These are phyloP conservation scores for Bambusicola thoracicus DNA, from an alignment of 2,113 vertebrate genomes.

Conservation along the genomic window DNA sequence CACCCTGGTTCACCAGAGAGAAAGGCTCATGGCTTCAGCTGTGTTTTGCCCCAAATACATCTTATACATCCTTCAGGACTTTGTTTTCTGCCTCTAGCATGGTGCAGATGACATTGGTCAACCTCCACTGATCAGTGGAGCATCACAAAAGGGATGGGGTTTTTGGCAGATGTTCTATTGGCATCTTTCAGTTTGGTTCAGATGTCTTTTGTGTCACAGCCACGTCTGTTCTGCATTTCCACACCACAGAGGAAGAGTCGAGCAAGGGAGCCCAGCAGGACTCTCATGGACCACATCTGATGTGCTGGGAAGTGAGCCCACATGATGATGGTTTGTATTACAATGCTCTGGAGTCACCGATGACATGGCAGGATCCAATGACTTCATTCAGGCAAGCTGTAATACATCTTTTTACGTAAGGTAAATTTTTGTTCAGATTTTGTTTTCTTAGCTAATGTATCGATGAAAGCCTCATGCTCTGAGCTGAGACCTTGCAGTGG, in stretches of 20 bases:
- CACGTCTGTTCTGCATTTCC: background rate
- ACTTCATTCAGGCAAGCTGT: background rate
- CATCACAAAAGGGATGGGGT: background rate
- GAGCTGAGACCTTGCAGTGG: background rate
- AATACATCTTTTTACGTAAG: too few species aligned
- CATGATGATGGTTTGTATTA: background rate
- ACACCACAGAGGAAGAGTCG: background rate
- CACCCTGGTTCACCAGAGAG: background rate
- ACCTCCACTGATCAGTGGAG: background rate
- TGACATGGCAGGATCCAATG: background rate
- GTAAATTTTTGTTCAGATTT: background rate
- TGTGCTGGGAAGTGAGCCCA: fast-evolving
- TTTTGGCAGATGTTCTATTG: background rate
- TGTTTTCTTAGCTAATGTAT: background rate
- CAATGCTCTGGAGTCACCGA: background rate
- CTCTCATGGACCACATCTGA: fast-evolving
- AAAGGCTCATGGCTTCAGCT: background rate
- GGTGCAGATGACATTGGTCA: background rate
- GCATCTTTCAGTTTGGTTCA: background rate
- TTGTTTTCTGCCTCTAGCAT: background rate
- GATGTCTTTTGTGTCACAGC: background rate
- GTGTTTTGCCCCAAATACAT: background rate
- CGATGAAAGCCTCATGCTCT: background rate
- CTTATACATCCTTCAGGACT: background rate
- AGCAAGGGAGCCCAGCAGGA: background rate